Percentiles rank a stretch among this genome's conserved stretches.
Conservation (phyloP, 2,113 vertebrate species). For the Blennius ocellaris region DNA sequence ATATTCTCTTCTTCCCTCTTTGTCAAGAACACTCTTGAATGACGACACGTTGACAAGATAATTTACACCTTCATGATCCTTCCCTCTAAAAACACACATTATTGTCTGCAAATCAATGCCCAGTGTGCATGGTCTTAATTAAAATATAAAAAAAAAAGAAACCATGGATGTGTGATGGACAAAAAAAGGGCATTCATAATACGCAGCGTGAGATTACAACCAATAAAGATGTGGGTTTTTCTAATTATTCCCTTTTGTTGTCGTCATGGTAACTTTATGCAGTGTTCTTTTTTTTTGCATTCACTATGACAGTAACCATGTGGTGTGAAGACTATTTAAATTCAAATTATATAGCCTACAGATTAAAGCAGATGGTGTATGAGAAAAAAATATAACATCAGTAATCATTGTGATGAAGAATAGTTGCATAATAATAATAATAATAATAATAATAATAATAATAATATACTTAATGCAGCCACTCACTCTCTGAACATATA, state of each 20-base stretch:
- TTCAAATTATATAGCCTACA: too few relatives aligned
- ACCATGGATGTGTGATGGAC: not conserved
- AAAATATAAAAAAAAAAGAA: conserved; percentile 1
- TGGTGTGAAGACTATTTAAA: not conserved
- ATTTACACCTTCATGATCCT: not conserved
- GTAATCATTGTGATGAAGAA: too few relatives aligned
- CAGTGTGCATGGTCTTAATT: too few relatives aligned
- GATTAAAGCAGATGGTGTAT: too few relatives aligned
- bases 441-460: not conserved
- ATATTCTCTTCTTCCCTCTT: not conserved
- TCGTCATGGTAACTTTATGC: conserved; percentile 28
- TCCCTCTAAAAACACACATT: too few relatives aligned
- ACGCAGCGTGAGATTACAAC: not conserved
- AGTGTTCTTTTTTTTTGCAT: not conserved
- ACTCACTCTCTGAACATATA: conserved; percentile 29
- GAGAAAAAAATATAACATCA: too few relatives aligned
- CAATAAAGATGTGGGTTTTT: not conserved
- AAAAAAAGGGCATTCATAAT: not conserved
- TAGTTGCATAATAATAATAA: not conserved
- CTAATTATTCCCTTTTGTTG: not conserved
- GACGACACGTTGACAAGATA: not conserved
- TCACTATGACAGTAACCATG: not conserved
- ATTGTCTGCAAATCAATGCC: not conserved
- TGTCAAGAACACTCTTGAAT: not conserved
- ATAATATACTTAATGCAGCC: conserved; percentile 10